Evolutionary conservation across 2,797 vertebrate species (phyloP).

Genomic region (Falco columbarius): DNA sequence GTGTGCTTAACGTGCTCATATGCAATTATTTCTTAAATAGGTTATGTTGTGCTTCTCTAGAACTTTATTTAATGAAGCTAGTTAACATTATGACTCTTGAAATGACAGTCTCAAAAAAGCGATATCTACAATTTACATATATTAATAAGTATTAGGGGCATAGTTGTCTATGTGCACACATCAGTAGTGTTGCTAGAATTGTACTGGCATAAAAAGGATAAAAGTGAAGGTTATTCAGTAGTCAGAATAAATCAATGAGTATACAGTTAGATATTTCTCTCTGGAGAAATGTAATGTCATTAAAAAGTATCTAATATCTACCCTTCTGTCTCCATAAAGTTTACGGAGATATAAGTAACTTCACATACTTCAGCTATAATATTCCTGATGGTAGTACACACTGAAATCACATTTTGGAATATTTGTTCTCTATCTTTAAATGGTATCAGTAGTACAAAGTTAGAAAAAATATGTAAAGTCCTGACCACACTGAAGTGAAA

Average conservation of each 20-base stretch:
- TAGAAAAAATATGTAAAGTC: neutral
- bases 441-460: neutral
- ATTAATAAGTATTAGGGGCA: neutral
- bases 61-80: neutral
- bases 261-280: neutral
- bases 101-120: neutral
- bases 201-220: neutral
- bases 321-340: neutral
- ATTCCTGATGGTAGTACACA: neutral
- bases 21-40: neutral
- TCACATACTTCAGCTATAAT: neutral
- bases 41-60: neutral
- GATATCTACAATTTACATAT: neutral
- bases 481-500: neutral
- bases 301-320: neutral
- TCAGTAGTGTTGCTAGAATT: neutral
- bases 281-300: neutral
- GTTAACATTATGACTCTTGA: neutral
- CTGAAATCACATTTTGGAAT: neutral
- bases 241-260: neutral
- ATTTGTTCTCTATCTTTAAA: neutral
- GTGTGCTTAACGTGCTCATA: neutral
- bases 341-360: neutral
- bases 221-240: neutral
- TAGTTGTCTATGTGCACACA: neutral